Evolutionary conservation across 2,797 vertebrate genomes (phyloP).

Genomic region (Aldrovandia affinis): DNA sequence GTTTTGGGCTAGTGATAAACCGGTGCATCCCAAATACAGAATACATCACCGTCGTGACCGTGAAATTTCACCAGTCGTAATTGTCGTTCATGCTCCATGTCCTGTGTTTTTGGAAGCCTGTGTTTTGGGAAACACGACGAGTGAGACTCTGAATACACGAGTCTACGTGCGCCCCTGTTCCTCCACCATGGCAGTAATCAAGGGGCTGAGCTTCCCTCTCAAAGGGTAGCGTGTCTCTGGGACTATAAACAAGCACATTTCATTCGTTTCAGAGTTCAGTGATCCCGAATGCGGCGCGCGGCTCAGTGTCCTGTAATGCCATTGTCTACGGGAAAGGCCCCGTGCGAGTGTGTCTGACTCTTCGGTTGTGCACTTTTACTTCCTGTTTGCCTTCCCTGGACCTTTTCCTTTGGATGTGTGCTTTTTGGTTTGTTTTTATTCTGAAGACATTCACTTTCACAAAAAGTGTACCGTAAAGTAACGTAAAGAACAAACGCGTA

Average conservation of each 20-base stretch:
- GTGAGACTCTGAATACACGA: slow-evolving; percentile 75
- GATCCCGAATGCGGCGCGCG: slow-evolving; percentile 77
- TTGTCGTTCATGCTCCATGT: slow-evolving; percentile 42
- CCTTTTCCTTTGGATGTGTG: background rate
- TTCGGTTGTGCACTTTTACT: slow-evolving; percentile 37
- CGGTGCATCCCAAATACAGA: slow-evolving; percentile 73
- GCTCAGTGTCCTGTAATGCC: slow-evolving; percentile 71
- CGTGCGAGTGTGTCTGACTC: slow-evolving; percentile 55
- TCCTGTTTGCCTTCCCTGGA: slow-evolving; percentile 15
- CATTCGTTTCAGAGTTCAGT: slow-evolving; percentile 86
- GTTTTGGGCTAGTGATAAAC: slow-evolving; percentile 81
- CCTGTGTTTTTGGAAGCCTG: slow-evolving; percentile 35
- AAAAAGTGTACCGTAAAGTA: background rate
- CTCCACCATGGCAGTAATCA: slow-evolving; percentile 82
- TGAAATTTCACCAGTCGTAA: slow-evolving; percentile 65
- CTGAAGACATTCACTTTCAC: background rate
- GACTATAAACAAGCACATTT: slow-evolving; percentile 79
- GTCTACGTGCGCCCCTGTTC: slow-evolving; percentile 70
- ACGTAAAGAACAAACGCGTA: too few species aligned
- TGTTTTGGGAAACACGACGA: slow-evolving; percentile 62
- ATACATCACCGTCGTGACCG: slow-evolving; percentile 74
- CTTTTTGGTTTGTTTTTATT: too few species aligned
- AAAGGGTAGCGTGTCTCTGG: slow-evolving; percentile 70
- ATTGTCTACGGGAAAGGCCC: slow-evolving; percentile 75
- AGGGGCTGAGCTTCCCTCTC: slow-evolving; percentile 76